Evolutionary conservation across 2,797 vertebrate species (phyloP), one percentile per base, ranked within the genome.

Genomic region (Halcyon badia): DNA sequence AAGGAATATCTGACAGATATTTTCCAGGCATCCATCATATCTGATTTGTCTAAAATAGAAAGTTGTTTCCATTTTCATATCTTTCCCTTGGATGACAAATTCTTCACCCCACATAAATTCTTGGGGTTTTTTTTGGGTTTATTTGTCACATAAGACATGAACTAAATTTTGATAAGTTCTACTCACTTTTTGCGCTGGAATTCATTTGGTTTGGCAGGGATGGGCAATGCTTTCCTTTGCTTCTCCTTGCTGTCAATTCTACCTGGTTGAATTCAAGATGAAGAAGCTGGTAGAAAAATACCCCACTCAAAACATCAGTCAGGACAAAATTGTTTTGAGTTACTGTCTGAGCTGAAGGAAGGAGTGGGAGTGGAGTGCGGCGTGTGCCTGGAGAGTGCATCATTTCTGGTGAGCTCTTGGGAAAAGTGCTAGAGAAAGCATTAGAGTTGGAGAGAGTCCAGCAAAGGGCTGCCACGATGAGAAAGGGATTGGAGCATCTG

Each of bases 201-300:
- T 88, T 88, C 0, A 16, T 66, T 94, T 87, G 62, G 18, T 89
- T 93, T 87, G 60, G 10, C 31, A 72, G 70, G 54, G 54, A 41
- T 4, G 22, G 52, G 56, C 76, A 66, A 39, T 84, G 35, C 62
- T 91, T 96, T 93, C 66, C 88, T 96, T 97, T 95, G 89, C 93
- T 95, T 95, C 94, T 95, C 87, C 80, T 95, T 81, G n/a, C 62
- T 88, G 14, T 88, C 73, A 48, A 2, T 78, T 91, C 14, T 52
- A 5, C 21, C 52, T 83, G 3, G 10, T 24, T 68, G 69, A 87
- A 80, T 48, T 90, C 41, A 51, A 54, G 33, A 62, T 46, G 19
- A 81, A 81, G 46, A 61, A 73, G 35, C 41, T 69, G 76, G 13
- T 87, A 66, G 78, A 65, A 78, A 54, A 87, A 64, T 30, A 73